Base-by-base conservation (phyloP, 2,888 invertebrate genomes). In the Malthinus seriepunctatus region DNA sequence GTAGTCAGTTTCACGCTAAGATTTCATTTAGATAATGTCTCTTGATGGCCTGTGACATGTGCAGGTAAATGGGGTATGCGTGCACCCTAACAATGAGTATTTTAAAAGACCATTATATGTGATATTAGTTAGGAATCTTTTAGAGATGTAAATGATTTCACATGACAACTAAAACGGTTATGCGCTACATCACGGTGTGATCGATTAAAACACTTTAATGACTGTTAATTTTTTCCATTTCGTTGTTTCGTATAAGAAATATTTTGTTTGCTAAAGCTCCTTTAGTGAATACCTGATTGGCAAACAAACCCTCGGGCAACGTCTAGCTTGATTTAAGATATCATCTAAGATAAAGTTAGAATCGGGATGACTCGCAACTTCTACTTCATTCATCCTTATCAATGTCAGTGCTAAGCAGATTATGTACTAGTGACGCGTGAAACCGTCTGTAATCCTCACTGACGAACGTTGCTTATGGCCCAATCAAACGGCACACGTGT, bases 371-470 rank as follows among this genome's bases (percentile, higher is more conserved):
- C 75, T 76, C 64, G 76, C 73, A 69, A 68, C 67, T 72, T 67
- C 66, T 67, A 69, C 71, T 71, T 80, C 81, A 83, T 83, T 82
- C 81, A 80, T 83, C 80, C 83, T 82, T 81, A 83, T 83, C 82
- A 83, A 78, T 81, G 83, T 83, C 83, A 82, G 74, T 69, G 74
- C 78, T 81, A 82, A 83, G 82, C 80, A 81, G 82, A 83, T 83
- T 83, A 82, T 78, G 76, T 76, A 72, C 77, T 79, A 79, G 78
- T 78, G 79, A 79, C 79, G 79, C 79, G 79, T 79, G 79, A 79
- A 79, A 78, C 79, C 78, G 75, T 75, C 77, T 73, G 76, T 79
- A 79, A 79, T 79, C 79, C 77, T 70, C 73, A 75, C 73, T 73
- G 78, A 76, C 76, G 76, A 75, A 76, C 75, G 75, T 75, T 75